Percentiles rank a stretch among this genome's conserved stretches.
phyloP scores from a whole-genome alignment of 1,140 invertebrate genomes.

The Temnothorax nylanderi region DNA sequence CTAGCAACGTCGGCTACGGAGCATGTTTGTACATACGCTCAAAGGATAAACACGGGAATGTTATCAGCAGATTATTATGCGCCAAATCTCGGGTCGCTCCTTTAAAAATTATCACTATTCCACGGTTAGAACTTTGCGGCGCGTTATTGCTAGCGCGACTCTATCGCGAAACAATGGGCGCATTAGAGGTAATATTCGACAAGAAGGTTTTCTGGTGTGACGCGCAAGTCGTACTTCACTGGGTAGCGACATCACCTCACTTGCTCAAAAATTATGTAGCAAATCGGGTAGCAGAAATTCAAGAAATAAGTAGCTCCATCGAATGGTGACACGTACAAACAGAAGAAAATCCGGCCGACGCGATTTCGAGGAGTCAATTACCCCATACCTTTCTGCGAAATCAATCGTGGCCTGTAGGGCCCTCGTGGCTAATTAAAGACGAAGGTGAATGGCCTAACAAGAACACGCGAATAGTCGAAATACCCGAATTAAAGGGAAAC shows the following conservation, averaged over 20 bases:
- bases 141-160: constrained; percentile 76
- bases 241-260: constrained; percentile 76
- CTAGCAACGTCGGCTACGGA: constrained; percentile 76
- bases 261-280: constrained; percentile 74
- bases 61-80: background rate
- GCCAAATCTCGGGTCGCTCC: constrained; percentile 68
- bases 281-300: constrained; percentile 78
- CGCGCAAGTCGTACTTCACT: constrained; percentile 82
- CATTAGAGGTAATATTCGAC: fast-evolving
- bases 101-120: constrained; percentile 61
- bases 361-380: background rate
- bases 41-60: background rate
- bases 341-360: background rate
- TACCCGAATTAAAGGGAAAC: background rate
- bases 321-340: background rate
- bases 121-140: constrained; percentile 74
- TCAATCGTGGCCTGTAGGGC: constrained; percentile 54
- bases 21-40: constrained; percentile 76
- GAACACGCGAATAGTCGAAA: fast-evolving
- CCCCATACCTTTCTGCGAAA: background rate
- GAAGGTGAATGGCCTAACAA: background rate
- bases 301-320: background rate
- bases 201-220: constrained; percentile 76
- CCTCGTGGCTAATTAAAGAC: background rate
- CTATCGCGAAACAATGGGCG: background rate